Percentiles rank a stretch among this genome's conserved stretches.
Conservation (phyloP, 2,888 invertebrate genomes). For the Sarcophaga variegata region DNA sequence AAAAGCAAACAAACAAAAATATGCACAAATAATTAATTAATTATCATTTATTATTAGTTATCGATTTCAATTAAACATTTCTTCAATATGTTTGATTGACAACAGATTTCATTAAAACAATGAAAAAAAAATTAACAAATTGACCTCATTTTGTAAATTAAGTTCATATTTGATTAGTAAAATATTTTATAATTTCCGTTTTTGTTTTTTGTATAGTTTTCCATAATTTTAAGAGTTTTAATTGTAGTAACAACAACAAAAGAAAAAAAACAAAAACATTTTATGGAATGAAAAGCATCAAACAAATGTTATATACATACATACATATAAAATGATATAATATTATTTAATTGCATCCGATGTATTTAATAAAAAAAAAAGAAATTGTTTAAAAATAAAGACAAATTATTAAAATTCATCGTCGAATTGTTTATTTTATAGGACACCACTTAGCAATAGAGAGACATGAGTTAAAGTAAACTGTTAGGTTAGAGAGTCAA, state of each 20-base stretch:
- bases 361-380: conserved; percentile 43
- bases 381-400: conserved; percentile 58
- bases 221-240: conserved; percentile 47
- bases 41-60: background rate
- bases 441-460: too few relatives aligned
- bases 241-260: background rate
- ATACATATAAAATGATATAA: conserved; percentile 17
- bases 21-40: conserved; percentile 16
- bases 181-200: background rate
- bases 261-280: conserved; percentile 16
- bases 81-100: background rate
- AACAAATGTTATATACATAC: background rate
- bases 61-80: background rate
- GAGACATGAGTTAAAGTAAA: too few relatives aligned
- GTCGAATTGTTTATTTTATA: background rate
- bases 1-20: background rate
- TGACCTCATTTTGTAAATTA: conserved; percentile 53
- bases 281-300: conserved; percentile 8
- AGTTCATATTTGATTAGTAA: background rate
- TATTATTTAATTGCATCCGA: conserved; percentile 57
- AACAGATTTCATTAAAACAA: conserved; percentile 19
- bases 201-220: conserved; percentile 20
- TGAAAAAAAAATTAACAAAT: background rate
- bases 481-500: too few relatives aligned
- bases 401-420: conserved; percentile 42